Evolutionary conservation across 2,113 vertebrate species (phyloP).

Genomic region (Nibea coibor): DNA sequence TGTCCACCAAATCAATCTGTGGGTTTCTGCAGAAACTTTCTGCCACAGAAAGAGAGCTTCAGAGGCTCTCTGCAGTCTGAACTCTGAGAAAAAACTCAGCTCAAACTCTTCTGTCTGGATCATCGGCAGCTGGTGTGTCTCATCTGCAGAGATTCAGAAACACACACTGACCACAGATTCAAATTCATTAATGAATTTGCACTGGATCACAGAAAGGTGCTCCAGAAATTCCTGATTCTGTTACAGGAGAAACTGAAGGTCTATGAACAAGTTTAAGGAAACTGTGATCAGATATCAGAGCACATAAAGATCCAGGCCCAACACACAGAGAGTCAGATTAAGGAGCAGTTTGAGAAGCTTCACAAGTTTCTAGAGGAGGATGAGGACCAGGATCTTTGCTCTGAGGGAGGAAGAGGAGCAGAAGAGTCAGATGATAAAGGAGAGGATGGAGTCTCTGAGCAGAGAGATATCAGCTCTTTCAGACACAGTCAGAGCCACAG

Average conservation of each 20-base stretch:
- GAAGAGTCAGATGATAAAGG: no score
- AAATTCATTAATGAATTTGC: slow-evolving; percentile 25
- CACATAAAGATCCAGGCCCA: slow-evolving; percentile 23
- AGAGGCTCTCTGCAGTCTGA: slow-evolving; percentile 24
- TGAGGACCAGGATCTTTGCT: slow-evolving; percentile 23
- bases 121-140: slow-evolving; percentile 18
- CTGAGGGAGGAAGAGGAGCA: slow-evolving; percentile 13
- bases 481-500: no score
- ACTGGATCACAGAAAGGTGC: background rate
- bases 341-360: slow-evolving; percentile 33
- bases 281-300: slow-evolving; percentile 28
- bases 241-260: slow-evolving; percentile 21
- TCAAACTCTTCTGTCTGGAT: slow-evolving; percentile 49
- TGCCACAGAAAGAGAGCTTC: background rate
- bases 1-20: background rate
- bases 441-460: no score
- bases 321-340: slow-evolving; percentile 23
- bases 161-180: slow-evolving; percentile 29
- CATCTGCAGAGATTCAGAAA: slow-evolving; percentile 36
- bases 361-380: slow-evolving; percentile 30
- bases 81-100: slow-evolving; percentile 37
- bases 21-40: background rate
- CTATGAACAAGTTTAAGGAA: slow-evolving; percentile 17
- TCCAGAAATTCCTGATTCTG: background rate
- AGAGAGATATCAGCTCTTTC: no score